A percentile compares a stretch with the other conserved stretches of the same genome.
Evolutionary conservation across 2,888 invertebrate genomes (phyloP).

Genomic region (Pediacus dermestoides): DNA sequence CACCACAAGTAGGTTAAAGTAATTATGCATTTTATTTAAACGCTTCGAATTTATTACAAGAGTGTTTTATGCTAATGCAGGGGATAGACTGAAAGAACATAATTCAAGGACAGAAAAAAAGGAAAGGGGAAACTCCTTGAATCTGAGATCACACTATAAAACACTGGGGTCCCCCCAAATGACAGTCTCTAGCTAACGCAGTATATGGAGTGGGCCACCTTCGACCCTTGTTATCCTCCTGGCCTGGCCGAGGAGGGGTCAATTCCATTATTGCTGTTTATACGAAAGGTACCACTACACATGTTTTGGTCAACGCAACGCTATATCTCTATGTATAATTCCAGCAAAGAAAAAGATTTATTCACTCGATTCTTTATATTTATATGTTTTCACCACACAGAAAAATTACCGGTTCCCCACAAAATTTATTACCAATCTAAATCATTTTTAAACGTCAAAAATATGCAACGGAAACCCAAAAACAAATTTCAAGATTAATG

Average conservation of each 20-base stretch:
- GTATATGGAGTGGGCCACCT: conserved; percentile 11
- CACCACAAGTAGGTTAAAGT: conserved; percentile 45
- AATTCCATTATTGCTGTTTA: conserved; percentile 38
- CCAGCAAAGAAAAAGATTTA: conserved; percentile 3
- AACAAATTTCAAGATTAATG: too few relatives aligned
- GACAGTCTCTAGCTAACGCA: not conserved
- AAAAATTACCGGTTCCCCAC: too few relatives aligned
- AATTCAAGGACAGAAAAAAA: conserved; percentile 28
- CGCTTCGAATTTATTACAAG: conserved; percentile 45
- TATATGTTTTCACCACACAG: too few relatives aligned
- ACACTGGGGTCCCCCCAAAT: too few relatives aligned
- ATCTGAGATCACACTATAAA: not conserved
- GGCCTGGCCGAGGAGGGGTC: conserved; percentile 32
- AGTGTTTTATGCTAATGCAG: conserved; percentile 35
- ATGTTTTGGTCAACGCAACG: too few relatives aligned
- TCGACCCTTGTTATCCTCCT: conserved; percentile 37
- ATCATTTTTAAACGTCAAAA: too few relatives aligned
- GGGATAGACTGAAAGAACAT: conserved; percentile 41
- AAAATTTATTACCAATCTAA: too few relatives aligned
- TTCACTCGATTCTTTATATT: not conserved
- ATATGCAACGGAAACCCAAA: too few relatives aligned
- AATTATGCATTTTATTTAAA: conserved; percentile 47
- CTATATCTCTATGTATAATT: too few relatives aligned
- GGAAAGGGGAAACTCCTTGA: conserved; percentile 3
- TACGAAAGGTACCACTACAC: conserved; percentile 9